Evolutionary conservation across 2,888 invertebrate species (phyloP).

Genomic region (Coenonympha glycerion): DNA sequence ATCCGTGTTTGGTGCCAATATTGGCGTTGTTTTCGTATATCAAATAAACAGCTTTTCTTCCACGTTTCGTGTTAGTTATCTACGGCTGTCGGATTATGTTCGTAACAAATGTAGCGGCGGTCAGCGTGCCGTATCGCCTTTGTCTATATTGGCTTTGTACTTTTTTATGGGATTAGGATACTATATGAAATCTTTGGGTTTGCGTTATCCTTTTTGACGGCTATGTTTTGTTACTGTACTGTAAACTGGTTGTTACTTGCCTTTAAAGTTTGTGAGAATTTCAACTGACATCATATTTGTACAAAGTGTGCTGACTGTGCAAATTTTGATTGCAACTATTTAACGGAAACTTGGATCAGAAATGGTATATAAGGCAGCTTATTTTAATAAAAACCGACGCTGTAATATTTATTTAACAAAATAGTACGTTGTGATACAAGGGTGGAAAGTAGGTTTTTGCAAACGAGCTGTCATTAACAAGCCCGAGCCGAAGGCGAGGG

Average conservation of each 20-base stretch:
- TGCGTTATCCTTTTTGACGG: not conserved
- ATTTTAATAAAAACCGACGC: too few relatives aligned
- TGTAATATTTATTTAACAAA: too few relatives aligned
- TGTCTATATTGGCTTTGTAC: constrained; percentile 2
- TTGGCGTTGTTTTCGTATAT: constrained; percentile 3
- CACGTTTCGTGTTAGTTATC: constrained; percentile 8
- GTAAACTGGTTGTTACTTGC: too few relatives aligned
- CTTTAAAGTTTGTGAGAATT: too few relatives aligned
- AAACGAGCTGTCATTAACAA: too few relatives aligned
- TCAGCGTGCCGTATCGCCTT: constrained; percentile 43
- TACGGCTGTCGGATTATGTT: constrained; percentile 27
- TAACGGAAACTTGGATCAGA: too few relatives aligned
- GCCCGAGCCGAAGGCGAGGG: too few relatives aligned
- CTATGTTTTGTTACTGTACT: not conserved
- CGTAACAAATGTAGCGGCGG: constrained; percentile 35
- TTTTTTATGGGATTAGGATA: constrained; percentile 2
- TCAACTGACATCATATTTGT: not conserved
- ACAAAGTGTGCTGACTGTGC: too few relatives aligned
- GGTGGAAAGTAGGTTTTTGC: too few relatives aligned
- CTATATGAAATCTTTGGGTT: not conserved
- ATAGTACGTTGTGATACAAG: too few relatives aligned
- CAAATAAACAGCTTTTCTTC: not conserved
- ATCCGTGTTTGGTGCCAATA: constrained; percentile 1
- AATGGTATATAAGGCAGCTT: too few relatives aligned
- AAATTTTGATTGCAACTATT: too few relatives aligned